Evolutionary conservation across 2,888 invertebrate species (phyloP).

Genomic region (Cryptophagus acutangulus): DNA sequence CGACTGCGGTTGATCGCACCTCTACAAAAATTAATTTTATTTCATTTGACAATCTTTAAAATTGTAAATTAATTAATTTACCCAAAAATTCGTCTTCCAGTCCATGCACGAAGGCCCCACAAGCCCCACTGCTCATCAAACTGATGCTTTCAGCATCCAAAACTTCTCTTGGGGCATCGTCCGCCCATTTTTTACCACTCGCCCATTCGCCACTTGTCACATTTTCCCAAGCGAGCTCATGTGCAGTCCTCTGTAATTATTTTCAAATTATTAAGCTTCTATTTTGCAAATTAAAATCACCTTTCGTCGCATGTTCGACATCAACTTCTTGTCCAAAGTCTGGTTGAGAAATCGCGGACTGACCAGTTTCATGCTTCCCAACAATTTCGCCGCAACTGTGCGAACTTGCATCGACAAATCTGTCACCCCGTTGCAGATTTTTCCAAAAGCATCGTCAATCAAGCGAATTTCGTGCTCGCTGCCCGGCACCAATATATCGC

Average conservation of each 20-base stretch:
- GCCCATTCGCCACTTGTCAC: constrained; percentile 87
- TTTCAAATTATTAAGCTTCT: too few species aligned
- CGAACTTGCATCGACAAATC: constrained; percentile 88
- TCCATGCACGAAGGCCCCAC: constrained; percentile 97
- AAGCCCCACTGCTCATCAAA: constrained; percentile 88
- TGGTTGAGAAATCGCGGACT: constrained; percentile 88
- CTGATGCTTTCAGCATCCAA: constrained; percentile 70
- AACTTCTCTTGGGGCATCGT: constrained; percentile 73
- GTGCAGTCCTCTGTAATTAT: constrained; percentile 80
- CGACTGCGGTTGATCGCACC: constrained; percentile 91
- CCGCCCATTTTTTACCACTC: constrained; percentile 83
- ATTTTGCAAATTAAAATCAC: too few species aligned
- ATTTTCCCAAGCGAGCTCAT: constrained; percentile 79
- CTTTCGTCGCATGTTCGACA: constrained; percentile 80
- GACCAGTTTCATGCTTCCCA: constrained; percentile 84
- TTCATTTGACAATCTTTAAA: too few species aligned
- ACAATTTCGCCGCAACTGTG: constrained; percentile 74
- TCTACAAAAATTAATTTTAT: too few species aligned
- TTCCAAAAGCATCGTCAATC: constrained; percentile 93
- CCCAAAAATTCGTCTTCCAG: constrained; percentile 95
- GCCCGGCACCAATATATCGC: constrained; percentile 63
- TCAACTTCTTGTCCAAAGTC: constrained; percentile 95
- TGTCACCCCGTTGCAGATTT: constrained; percentile 88
- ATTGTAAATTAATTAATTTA: too few species aligned
- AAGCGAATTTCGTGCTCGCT: constrained; percentile 82